phyloP scores from a whole-genome alignment of 2,113 vertebrate species.

The Oxyruncus cristatus region DNA sequence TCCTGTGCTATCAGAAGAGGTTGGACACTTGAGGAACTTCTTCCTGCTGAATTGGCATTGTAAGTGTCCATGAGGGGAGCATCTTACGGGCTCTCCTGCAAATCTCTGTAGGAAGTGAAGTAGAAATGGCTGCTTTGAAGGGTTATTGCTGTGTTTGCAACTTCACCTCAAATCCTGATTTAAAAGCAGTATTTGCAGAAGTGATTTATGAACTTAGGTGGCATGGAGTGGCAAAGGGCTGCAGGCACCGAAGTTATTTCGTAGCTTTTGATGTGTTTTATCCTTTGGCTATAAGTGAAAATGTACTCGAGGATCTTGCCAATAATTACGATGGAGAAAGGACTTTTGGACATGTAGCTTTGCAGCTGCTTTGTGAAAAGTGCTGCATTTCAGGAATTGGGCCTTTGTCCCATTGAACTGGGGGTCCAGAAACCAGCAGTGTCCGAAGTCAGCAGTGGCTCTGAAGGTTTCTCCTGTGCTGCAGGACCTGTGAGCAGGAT shows the following conservation, averaged over 20 bases:
- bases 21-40: background rate
- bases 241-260: background rate
- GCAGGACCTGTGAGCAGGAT: background rate
- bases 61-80: rapidly evolving
- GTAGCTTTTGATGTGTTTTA: background rate
- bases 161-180: background rate
- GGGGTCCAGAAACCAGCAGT: background rate
- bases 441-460: background rate
- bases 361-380: background rate
- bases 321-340: background rate
- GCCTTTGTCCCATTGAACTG: background rate
- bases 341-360: background rate
- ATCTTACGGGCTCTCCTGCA: background rate
- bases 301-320: background rate
- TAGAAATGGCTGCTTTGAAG: background rate
- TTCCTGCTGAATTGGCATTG: background rate
- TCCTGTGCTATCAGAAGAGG: background rate
- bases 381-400: background rate
- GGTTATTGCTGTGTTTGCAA: background rate
- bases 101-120: rapidly evolving
- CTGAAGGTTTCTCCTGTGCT: background rate
- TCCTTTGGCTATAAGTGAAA: background rate
- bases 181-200: background rate
- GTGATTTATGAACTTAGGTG: background rate
- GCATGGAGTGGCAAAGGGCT: background rate